Conservation (phyloP, 2,888 invertebrate species). For the Zygaena filipendulae region DNA sequence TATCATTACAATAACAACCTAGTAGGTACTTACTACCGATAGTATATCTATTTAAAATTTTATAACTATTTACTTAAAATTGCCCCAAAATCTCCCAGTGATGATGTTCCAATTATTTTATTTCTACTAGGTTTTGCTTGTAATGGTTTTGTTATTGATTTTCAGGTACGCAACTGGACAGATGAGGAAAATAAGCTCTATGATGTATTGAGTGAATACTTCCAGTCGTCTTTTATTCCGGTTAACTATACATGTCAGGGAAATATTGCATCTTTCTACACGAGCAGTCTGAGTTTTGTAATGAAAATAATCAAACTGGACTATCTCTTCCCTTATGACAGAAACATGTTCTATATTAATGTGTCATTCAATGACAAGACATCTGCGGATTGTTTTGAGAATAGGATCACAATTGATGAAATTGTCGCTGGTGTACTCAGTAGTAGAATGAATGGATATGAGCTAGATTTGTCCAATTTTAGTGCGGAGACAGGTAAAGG, state of each 20-base stretch:
- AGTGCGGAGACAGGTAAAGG: slow-evolving; percentile 43
- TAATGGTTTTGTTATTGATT: slow-evolving; percentile 5
- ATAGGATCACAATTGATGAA: slow-evolving; percentile 31
- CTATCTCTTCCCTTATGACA: slow-evolving; percentile 43
- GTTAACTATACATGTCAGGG: slow-evolving; percentile 28
- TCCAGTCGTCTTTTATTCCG: slow-evolving; percentile 31
- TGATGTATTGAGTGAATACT: slow-evolving; percentile 35
- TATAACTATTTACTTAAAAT: too few relatives aligned
- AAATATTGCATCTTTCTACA: slow-evolving; percentile 39
- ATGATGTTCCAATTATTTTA: not conserved
- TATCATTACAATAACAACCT: slow-evolving; percentile 1
- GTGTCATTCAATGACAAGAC: slow-evolving; percentile 44
- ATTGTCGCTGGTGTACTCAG: slow-evolving; percentile 37
- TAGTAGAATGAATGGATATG: slow-evolving; percentile 33
- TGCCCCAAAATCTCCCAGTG: too few relatives aligned
- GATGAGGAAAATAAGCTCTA: slow-evolving; percentile 28
- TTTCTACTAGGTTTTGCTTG: too few relatives aligned
- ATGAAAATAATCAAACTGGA: slow-evolving; percentile 40
- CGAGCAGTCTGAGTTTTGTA: slow-evolving; percentile 36
- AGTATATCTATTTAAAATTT: too few relatives aligned
- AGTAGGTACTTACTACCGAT: too few relatives aligned
- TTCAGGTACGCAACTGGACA: slow-evolving; percentile 48
- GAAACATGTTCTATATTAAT: slow-evolving; percentile 44
- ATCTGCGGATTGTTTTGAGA: slow-evolving; percentile 38
- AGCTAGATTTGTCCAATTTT: slow-evolving; percentile 45